Evolutionary conservation across 2,888 invertebrate species (phyloP).

Genomic region (Cremastobaeus sp.): DNA sequence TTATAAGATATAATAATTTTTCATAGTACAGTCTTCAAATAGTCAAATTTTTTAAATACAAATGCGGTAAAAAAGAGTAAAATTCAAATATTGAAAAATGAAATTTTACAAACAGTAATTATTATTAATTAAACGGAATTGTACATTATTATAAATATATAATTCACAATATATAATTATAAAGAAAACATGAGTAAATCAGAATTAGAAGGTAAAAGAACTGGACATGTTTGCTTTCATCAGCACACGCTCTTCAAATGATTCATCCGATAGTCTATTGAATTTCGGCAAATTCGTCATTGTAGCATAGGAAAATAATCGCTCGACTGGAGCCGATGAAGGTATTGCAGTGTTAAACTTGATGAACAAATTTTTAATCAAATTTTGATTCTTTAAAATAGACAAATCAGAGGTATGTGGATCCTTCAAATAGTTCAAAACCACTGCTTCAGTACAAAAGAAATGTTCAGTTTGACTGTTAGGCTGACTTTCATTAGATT

Average conservation of each 20-base stretch:
- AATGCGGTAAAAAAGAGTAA: too few species aligned
- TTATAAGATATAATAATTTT: too few species aligned
- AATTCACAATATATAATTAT: too few species aligned
- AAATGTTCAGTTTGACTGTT: background rate
- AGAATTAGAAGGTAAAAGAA: too few species aligned
- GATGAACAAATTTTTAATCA: slow-evolving; percentile 5
- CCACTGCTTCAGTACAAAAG: background rate
- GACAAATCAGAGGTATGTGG: background rate
- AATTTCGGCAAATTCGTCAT: slow-evolving; percentile 35
- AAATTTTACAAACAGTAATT: too few species aligned
- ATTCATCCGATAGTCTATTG: slow-evolving; percentile 21
- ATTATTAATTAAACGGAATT: too few species aligned
- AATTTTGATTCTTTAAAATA: background rate
- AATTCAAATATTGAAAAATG: too few species aligned
- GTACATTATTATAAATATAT: too few species aligned
- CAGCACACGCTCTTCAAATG: slow-evolving; percentile 22
- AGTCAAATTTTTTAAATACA: too few species aligned
- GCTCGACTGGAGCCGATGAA: slow-evolving; percentile 36
- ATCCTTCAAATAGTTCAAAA: slow-evolving; percentile 5
- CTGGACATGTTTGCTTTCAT: too few species aligned
- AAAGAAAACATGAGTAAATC: too few species aligned
- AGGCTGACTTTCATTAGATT: background rate
- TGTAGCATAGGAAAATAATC: slow-evolving; percentile 29
- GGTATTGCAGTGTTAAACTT: slow-evolving; percentile 32
- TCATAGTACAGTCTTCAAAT: too few species aligned